These are phyloP conservation scores for Stichodactyla helianthus DNA, from an alignment of 64 coral and sea anemone genomes.

Conservation along the genomic window DNA sequence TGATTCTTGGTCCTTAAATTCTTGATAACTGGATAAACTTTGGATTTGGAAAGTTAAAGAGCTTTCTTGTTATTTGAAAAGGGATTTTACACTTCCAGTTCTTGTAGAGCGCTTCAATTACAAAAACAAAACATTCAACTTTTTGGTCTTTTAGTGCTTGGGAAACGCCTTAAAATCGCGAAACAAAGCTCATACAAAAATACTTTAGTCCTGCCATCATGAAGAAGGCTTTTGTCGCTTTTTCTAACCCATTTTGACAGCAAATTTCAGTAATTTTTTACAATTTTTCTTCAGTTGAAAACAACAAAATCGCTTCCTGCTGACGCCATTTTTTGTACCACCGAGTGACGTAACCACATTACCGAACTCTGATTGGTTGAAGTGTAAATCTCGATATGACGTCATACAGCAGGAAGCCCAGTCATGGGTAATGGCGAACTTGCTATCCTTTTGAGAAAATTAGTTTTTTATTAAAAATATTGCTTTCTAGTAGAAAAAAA, in stretches of 20 bases:
- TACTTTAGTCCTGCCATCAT: neutral
- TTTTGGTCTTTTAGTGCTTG: neutral
- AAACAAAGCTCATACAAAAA: neutral
- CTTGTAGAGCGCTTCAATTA: neutral
- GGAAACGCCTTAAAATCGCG: neutral
- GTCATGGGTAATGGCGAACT: too few relatives aligned
- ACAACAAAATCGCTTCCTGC: neutral
- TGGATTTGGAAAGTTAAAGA: too few relatives aligned
- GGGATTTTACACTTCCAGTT: neutral
- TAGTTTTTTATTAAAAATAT: neutral
- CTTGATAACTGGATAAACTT: neutral
- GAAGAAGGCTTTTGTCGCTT: neutral
- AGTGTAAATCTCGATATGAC: neutral
- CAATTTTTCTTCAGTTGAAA: neutral
- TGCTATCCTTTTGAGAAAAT: too few relatives aligned
- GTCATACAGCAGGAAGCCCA: conserved; percentile 7
- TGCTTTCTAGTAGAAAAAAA: neutral
- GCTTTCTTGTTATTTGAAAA: neutral
- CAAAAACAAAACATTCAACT: neutral
- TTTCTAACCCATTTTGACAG: neutral
- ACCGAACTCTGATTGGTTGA: neutral
- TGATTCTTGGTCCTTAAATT: neutral
- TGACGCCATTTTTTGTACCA: conserved; percentile 10
- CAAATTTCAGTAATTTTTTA: neutral
- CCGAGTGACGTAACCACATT: neutral